These are phyloP conservation scores for Scaptomyza caliginosa DNA, from an alignment of 2,888 invertebrate species.

Conservation along the genomic window DNA sequence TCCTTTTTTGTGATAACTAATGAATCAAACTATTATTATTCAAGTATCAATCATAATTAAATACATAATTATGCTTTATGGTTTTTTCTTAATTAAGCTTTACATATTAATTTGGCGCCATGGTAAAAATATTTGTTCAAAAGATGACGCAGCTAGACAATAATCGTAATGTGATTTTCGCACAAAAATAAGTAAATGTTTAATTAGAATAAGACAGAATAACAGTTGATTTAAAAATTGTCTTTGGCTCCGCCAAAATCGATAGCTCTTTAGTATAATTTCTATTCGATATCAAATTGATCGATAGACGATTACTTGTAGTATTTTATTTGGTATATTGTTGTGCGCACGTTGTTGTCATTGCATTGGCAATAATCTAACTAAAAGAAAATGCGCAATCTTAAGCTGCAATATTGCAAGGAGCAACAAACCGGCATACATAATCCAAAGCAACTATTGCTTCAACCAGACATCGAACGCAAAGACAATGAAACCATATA, in stretches of 20 bases:
- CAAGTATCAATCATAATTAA: no score
- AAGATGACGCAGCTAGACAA: no score
- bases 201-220: no score
- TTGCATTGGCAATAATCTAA: slow-evolving; percentile 31
- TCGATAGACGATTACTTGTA: slow-evolving; percentile 1
- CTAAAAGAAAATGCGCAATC: slow-evolving; percentile 76
- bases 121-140: no score
- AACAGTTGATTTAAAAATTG: not conserved
- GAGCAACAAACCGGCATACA: slow-evolving; percentile 47
- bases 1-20: not conserved
- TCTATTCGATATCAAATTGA: not conserved
- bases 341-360: slow-evolving; percentile 49
- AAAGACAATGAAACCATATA: slow-evolving; percentile 51
- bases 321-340: slow-evolving; percentile 17
- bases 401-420: slow-evolving; percentile 76
- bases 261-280: not conserved
- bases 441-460: slow-evolving; percentile 63
- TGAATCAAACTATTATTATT: no score
- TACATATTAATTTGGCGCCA: no score
- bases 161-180: no score
- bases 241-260: not conserved
- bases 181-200: not conserved
- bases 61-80: no score
- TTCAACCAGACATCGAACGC: slow-evolving; percentile 63
- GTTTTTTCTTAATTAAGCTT: no score